A percentile compares a stretch with the other conserved stretches of the same genome.
These are phyloP conservation scores for Tupiocoris notatus DNA, from an alignment of 2,888 invertebrate genomes.

Conservation along the genomic window DNA sequence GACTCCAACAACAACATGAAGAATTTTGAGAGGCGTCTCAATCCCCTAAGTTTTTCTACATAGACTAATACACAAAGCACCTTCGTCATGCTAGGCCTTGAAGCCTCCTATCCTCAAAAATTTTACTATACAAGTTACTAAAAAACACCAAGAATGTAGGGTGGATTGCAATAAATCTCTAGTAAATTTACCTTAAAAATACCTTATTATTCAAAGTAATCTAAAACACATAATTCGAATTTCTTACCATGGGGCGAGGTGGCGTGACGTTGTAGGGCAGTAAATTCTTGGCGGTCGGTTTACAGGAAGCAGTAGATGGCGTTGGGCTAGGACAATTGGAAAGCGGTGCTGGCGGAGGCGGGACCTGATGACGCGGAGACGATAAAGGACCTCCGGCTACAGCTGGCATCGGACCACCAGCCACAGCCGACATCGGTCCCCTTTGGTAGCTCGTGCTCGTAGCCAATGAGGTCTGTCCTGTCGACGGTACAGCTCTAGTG, in stretches of 20 bases:
- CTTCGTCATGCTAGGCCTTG: too few species aligned
- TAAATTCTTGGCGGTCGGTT: conserved; percentile 63
- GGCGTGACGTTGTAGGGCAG: conserved; percentile 86
- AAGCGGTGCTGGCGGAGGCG: conserved; percentile 49
- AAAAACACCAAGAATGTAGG: too few species aligned
- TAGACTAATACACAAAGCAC: too few species aligned
- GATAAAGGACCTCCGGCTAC: conserved; percentile 3
- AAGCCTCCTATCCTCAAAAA: too few species aligned
- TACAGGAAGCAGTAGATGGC: conserved; percentile 50
- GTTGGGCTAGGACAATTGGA: conserved; percentile 53
- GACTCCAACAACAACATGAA: too few species aligned
- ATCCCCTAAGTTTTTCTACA: too few species aligned
- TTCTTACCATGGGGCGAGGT: conserved; percentile 67
- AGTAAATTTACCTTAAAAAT: too few species aligned
- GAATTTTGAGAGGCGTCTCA: too few species aligned
- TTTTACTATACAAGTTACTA: too few species aligned
- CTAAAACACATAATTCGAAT: too few species aligned
- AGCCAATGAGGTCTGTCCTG: conserved; percentile 49
- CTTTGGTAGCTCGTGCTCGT: conserved; percentile 49
- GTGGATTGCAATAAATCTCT: too few species aligned
- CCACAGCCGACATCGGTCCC: conserved; percentile 34
- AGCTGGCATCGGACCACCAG: conserved; percentile 24
- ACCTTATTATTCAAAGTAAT: too few species aligned
- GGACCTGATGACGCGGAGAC: conserved; percentile 45
- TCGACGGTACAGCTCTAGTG: conserved; percentile 35